Base-by-base conservation (phyloP, 2,797 vertebrate species). In the Aulostomus chinensis region DNA sequence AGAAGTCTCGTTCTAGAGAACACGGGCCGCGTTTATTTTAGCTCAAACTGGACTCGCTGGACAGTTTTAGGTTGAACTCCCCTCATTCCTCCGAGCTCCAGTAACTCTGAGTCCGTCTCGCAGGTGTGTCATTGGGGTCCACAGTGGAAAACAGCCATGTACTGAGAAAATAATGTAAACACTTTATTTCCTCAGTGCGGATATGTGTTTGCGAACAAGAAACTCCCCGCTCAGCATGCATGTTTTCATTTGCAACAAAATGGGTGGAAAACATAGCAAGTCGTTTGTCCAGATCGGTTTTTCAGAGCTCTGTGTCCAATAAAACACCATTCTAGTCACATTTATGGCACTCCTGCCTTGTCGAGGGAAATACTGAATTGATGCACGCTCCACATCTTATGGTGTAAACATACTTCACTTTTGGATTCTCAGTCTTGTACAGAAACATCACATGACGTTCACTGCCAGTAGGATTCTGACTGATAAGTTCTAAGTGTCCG, bases 171-270 rank as follows among this genome's bases (percentile, higher is more conserved):
- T 30, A 62, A 12, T 25, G 15, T 6, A 43, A 51, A 48, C 29
- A 25, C 15, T 52, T 42, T 29, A 41, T 73, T 45, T 63, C 31
- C 47, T 45, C 15, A 10, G 14, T n/a, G 34, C 1, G 16, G 16
- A 66, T 31, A 16, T 55, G 29, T 43, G 17, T 68, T 49, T 32
- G 16, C 4, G 24, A 57, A 52, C 16, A 20, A 7, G 58, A 53
- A 52, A 42, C 46, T 66, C 66, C 39, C 50, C 40, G 20, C 66
- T 57, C 74, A 43, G 58, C 42, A 13, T 25, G 52, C 10, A 0
- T 60, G 49, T 75, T 83, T 87, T 77, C 39, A 53, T 72, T 64
- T 67, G 55, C 52, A 65, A 55, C 32, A 32, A 57, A 66, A 57
- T 9, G 28, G 32, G 12, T 36, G 55, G 57, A 80, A 78, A 76